phyloP scores from a whole-genome alignment of 2,888 invertebrate genomes.

The Carpatolechia fugitivella region DNA sequence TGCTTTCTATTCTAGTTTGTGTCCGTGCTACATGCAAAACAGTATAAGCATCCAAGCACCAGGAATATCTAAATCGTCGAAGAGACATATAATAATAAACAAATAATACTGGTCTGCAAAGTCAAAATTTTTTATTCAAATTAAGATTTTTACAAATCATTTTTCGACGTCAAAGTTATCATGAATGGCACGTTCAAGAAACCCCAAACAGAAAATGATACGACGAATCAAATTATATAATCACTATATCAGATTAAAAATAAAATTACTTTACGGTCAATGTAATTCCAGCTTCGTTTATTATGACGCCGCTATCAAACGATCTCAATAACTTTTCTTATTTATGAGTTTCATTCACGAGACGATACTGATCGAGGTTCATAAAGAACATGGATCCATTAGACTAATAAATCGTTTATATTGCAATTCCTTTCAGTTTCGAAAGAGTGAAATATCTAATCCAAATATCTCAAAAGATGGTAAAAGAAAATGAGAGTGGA shows the following conservation, averaged over 20 bases:
- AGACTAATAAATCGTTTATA: constrained; percentile 4
- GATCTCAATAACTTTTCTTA: not conserved
- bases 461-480: constrained; percentile 21
- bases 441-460: constrained; percentile 23
- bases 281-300: not conserved
- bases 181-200: no score
- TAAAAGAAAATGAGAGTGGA: constrained; percentile 36
- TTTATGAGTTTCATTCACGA: not conserved
- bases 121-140: not conserved
- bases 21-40: constrained; percentile 4
- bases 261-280: no score
- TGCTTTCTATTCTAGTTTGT: constrained; percentile 12
- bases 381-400: not conserved
- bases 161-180: no score
- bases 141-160: no score
- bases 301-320: not conserved
- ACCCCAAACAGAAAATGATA: not conserved
- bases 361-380: not conserved
- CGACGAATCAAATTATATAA: no score
- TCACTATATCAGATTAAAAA: no score
- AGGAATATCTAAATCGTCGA: no score
- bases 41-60: not conserved
- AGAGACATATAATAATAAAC: no score
- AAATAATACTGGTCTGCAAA: no score
- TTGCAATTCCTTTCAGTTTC: constrained; percentile 21